Conservation (phyloP, 1,140 invertebrate genomes). For the Diplogasteroides magnus region DNA sequence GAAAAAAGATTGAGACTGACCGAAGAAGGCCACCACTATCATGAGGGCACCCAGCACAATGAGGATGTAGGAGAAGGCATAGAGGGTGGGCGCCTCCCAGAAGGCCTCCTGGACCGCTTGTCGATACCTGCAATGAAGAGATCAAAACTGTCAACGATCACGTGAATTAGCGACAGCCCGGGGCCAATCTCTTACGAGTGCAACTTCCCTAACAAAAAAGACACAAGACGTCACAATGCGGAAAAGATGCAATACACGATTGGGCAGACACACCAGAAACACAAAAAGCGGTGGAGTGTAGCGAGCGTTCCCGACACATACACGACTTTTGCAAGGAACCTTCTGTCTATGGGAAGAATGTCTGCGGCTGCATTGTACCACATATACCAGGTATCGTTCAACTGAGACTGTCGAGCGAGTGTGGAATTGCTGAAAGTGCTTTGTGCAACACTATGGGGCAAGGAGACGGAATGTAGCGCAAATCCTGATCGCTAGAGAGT, state of each 20-base stretch:
- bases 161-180: background rate
- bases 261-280: too few species aligned
- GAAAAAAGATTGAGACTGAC: constrained; percentile 10
- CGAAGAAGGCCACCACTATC: constrained; percentile 48
- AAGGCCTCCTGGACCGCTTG: constrained; percentile 54
- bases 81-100: constrained; percentile 53
- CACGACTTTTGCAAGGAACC: background rate
- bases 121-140: constrained; percentile 35
- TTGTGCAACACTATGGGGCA: too few species aligned
- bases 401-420: too few species aligned
- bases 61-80: constrained; percentile 51
- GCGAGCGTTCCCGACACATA: too few species aligned
- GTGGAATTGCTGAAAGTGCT: too few species aligned
- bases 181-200: background rate
- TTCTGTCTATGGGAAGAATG: background rate
- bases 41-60: constrained; percentile 49
- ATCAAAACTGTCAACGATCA: background rate
- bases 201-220: background rate
- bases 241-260: too few species aligned
- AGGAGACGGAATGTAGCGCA: too few species aligned
- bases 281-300: too few species aligned
- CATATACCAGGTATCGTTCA: background rate
- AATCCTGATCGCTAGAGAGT: too few species aligned
- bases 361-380: background rate
- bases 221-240: background rate